These are phyloP conservation scores for Leucozona laternaria DNA, from an alignment of 2,888 invertebrate genomes.

Conservation along the genomic window DNA sequence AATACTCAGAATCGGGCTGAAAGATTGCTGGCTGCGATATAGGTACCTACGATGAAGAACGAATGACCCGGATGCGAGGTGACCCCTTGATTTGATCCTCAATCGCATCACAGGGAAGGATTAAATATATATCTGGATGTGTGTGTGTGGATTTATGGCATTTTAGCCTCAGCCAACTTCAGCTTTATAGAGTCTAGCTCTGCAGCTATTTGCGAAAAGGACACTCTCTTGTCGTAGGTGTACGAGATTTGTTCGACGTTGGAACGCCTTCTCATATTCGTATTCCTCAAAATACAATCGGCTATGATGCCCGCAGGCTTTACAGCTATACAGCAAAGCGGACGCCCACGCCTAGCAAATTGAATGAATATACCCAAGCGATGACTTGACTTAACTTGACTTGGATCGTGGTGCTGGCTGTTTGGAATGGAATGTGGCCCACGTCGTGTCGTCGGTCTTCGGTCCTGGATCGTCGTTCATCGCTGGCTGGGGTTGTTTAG, in stretches of 20 bases:
- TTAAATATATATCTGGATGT: slow-evolving; percentile 6
- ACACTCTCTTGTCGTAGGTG: slow-evolving; percentile 75
- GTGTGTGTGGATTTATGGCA: slow-evolving; percentile 60
- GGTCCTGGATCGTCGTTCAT: neutral
- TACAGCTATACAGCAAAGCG: slow-evolving; percentile 65
- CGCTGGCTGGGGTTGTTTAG: slow-evolving; percentile 48
- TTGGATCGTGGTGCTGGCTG: slow-evolving; percentile 47
- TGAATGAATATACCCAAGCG: slow-evolving; percentile 65
- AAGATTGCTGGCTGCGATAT: slow-evolving; percentile 21
- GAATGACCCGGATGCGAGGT: slow-evolving; percentile 71
- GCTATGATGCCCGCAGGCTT: slow-evolving; percentile 72
- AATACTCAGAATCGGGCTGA: slow-evolving; percentile 42
- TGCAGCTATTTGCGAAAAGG: slow-evolving; percentile 66
- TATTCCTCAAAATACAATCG: slow-evolving; percentile 74
- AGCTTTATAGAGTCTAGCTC: neutral
- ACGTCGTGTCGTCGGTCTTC: slow-evolving; percentile 44
- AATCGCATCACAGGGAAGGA: slow-evolving; percentile 29
- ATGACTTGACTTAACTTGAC: slow-evolving; percentile 27
- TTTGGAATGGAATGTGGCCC: slow-evolving; percentile 72
- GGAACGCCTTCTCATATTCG: slow-evolving; percentile 74
- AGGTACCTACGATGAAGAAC: slow-evolving; percentile 22
- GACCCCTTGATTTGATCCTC: slow-evolving; percentile 63
- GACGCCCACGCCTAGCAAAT: slow-evolving; percentile 75
- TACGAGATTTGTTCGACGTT: slow-evolving; percentile 74
- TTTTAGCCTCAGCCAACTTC: slow-evolving; percentile 25